phyloP scores from a whole-genome alignment of 1,140 invertebrate genomes.

The Lineus longissimus region DNA sequence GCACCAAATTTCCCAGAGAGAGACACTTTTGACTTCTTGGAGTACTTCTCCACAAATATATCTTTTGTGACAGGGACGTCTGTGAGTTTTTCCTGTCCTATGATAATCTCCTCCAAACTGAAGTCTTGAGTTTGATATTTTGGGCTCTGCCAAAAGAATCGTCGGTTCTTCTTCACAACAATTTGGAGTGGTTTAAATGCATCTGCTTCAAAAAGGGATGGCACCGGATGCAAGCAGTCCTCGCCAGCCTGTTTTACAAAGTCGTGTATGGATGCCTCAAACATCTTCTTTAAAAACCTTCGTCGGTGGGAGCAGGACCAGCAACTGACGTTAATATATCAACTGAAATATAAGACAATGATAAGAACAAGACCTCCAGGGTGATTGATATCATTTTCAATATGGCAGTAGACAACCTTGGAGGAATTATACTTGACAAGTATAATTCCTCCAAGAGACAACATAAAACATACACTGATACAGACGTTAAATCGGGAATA shows the following conservation, averaged over 20 bases:
- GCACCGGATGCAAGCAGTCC: slow-evolving; percentile 16
- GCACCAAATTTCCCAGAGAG: slow-evolving; percentile 21
- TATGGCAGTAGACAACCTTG: too few species aligned
- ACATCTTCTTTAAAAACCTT: too few species aligned
- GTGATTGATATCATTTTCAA: too few species aligned
- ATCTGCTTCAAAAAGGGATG: slow-evolving; percentile 21
- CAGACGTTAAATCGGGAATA: too few species aligned
- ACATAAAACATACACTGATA: too few species aligned
- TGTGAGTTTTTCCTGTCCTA: neutral
- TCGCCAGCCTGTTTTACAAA: slow-evolving; percentile 21
- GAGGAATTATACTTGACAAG: too few species aligned
- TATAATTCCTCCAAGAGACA: too few species aligned
- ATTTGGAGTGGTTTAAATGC: slow-evolving; percentile 19
- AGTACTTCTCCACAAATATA: slow-evolving; percentile 9
- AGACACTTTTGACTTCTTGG: slow-evolving; percentile 10
- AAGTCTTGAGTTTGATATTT: neutral
- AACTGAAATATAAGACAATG: too few species aligned
- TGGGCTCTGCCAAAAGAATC: slow-evolving; percentile 13
- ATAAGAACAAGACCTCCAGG: too few species aligned
- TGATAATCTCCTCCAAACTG: neutral
- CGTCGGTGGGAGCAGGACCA: too few species aligned
- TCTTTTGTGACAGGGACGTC: neutral
- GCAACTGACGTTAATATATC: too few species aligned
- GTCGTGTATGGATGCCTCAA: slow-evolving; percentile 19
- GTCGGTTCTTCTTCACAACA: slow-evolving; percentile 17